phyloP scores from a whole-genome alignment of 30 jellyfish, hydroid and myxozoan species.

The Aurelia aurita region DNA sequence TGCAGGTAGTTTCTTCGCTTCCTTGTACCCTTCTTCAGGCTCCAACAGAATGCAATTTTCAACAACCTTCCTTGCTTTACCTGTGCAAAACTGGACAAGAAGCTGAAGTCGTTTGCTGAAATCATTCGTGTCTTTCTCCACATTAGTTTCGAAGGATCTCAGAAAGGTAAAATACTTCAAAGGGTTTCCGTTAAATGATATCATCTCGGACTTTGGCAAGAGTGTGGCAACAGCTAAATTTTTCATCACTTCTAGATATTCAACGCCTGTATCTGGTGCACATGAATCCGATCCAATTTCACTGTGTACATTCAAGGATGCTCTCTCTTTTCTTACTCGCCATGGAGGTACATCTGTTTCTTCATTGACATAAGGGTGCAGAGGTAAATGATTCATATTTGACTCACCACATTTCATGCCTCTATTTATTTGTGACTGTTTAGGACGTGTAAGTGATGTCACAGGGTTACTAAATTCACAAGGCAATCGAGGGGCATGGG shows the following conservation, averaged over 20 bases:
- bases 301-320: background rate
- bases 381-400: background rate
- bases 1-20: slow-evolving; percentile 39
- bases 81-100: slow-evolving; percentile 24
- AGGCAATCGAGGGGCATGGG: too few relatives aligned
- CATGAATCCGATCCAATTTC: background rate
- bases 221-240: slow-evolving; percentile 27
- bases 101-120: slow-evolving; percentile 28
- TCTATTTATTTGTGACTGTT: too few relatives aligned
- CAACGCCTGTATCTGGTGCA: slow-evolving; percentile 1
- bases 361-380: background rate
- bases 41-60: slow-evolving; percentile 25
- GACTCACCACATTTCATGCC: background rate
- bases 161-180: slow-evolving; percentile 21
- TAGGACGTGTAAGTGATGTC: too few relatives aligned
- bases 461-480: too few relatives aligned
- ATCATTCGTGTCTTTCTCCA: slow-evolving; percentile 27
- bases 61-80: slow-evolving; percentile 33
- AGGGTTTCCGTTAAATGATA: slow-evolving; percentile 30
- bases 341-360: background rate
- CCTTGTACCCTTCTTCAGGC: slow-evolving; percentile 45
- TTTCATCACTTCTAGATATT: slow-evolving; percentile 18
- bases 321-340: background rate
- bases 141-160: slow-evolving; percentile 18
- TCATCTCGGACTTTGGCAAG: slow-evolving; percentile 28